phyloP scores from a whole-genome alignment of 2,888 invertebrate species.

The Pollenia labialis region DNA sequence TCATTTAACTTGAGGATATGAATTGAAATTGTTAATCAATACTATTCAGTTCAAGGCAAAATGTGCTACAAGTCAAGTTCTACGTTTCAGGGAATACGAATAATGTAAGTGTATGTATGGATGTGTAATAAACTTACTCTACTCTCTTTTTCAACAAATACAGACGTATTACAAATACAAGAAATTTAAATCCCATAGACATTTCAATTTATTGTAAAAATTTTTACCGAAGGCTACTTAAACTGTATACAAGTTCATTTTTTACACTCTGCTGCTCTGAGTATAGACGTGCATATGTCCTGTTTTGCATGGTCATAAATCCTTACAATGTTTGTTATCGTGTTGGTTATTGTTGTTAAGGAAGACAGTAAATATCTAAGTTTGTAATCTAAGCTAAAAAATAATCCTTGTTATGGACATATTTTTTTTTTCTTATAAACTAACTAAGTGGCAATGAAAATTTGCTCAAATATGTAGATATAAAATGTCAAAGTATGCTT shows the following conservation, averaged over 20 bases:
- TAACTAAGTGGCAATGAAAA: slow-evolving; percentile 32
- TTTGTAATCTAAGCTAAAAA: background rate
- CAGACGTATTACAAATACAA: background rate
- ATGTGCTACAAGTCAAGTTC: slow-evolving; percentile 75
- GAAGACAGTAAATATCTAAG: background rate
- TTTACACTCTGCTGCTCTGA: slow-evolving; percentile 11
- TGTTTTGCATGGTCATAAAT: slow-evolving; percentile 66
- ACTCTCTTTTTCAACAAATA: background rate
- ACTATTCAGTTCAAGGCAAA: slow-evolving; percentile 76
- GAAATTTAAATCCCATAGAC: slow-evolving; percentile 38
- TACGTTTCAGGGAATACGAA: slow-evolving; percentile 65
- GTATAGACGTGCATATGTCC: slow-evolving; percentile 45
- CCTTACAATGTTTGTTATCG: slow-evolving; percentile 34
- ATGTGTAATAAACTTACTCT: background rate
- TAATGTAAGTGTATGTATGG: slow-evolving; percentile 15
- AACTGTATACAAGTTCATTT: slow-evolving; percentile 50
- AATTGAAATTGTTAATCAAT: slow-evolving; percentile 76
- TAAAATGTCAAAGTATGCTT: background rate
- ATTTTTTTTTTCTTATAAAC: background rate
- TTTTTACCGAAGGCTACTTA: slow-evolving; percentile 58
- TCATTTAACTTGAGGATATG: slow-evolving; percentile 39
- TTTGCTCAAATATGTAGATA: slow-evolving; percentile 29
- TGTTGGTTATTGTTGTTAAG: background rate
- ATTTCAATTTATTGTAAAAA: slow-evolving; percentile 41
- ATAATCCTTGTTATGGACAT: background rate